These are phyloP conservation scores for Alviniconcha strummeri DNA, from an alignment of 2,888 invertebrate genomes.

Conservation along the genomic window DNA sequence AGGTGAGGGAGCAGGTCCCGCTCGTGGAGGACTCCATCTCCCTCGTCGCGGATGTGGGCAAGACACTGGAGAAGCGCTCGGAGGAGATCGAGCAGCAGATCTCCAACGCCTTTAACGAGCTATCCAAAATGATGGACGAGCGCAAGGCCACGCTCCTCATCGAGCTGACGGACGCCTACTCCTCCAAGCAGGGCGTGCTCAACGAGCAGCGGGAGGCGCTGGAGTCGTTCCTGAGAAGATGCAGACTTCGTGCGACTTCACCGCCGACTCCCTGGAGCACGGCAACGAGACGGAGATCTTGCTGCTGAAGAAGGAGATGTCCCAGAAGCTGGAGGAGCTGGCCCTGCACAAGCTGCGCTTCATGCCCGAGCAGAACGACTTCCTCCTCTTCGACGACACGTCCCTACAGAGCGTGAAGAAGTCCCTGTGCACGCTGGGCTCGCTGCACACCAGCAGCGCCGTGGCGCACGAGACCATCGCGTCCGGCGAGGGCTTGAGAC, in stretches of 20 bases:
- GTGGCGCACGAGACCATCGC: slow-evolving; percentile 73
- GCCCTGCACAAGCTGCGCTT: slow-evolving; percentile 47
- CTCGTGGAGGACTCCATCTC: slow-evolving; percentile 67
- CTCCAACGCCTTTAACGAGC: slow-evolving; percentile 67
- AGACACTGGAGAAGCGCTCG: slow-evolving; percentile 47
- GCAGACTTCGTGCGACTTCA: slow-evolving; percentile 74
- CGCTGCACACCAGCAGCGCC: slow-evolving; percentile 71
- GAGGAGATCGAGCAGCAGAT: slow-evolving; percentile 55
- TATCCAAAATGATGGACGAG: slow-evolving; percentile 66
- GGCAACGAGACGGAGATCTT: slow-evolving; percentile 75
- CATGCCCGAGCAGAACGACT: slow-evolving; percentile 71
- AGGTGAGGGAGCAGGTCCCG: slow-evolving; percentile 69
- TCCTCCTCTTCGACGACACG: slow-evolving; percentile 68
- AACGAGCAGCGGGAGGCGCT: slow-evolving; percentile 70
- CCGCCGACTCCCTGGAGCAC: slow-evolving; percentile 74
- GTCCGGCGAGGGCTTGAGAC: slow-evolving; percentile 72
- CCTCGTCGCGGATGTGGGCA: slow-evolving; percentile 59
- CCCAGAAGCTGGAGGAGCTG: slow-evolving; percentile 73
- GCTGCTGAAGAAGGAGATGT: slow-evolving; percentile 75
- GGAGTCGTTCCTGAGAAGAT: slow-evolving; percentile 72
- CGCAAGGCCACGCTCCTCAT: slow-evolving; percentile 67
- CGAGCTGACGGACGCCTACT: slow-evolving; percentile 68
- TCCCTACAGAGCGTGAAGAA: slow-evolving; percentile 64
- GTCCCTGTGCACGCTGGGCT: slow-evolving; percentile 67
- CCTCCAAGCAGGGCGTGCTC: slow-evolving; percentile 69